Evolutionary conservation across 2,113 vertebrate species (phyloP).

Genomic region (Oryzias woworae): DNA sequence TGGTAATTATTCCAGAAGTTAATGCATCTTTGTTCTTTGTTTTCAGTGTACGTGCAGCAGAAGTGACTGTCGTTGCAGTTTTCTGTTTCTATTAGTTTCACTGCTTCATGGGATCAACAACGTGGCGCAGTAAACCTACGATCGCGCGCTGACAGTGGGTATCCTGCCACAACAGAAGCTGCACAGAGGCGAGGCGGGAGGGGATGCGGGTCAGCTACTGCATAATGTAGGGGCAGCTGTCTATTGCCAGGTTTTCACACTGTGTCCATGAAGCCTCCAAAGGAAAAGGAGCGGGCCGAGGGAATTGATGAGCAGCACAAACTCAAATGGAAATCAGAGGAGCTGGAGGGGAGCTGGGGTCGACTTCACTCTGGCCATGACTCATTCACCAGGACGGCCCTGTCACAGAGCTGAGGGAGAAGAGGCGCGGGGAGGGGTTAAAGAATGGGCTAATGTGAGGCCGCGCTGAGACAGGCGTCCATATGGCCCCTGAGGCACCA

Average conservation of each 20-base stretch:
- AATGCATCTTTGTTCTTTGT: too few species aligned
- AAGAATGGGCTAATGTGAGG: slow-evolving; percentile 61
- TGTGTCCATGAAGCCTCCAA: slow-evolving; percentile 53
- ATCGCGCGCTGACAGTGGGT: slow-evolving; percentile 53
- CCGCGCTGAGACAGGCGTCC: slow-evolving; percentile 60
- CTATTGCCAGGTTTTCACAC: slow-evolving; percentile 65
- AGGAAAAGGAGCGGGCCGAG: slow-evolving; percentile 15
- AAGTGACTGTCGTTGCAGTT: slow-evolving; percentile 7
- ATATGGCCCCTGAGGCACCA: slow-evolving; percentile 60
- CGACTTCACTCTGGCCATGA: slow-evolving; percentile 69
- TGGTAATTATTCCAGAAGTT: too few species aligned
- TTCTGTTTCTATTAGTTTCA: slow-evolving; percentile 48
- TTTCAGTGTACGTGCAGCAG: too few species aligned
- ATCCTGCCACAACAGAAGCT: slow-evolving; percentile 53
- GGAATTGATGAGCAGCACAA: slow-evolving; percentile 25
- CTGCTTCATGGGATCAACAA: slow-evolving; percentile 42
- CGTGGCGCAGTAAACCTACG: slow-evolving; percentile 44
- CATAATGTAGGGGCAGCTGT: slow-evolving; percentile 51
- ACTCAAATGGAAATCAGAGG: slow-evolving; percentile 18
- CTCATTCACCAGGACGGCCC: slow-evolving; percentile 54
- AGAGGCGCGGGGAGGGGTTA: slow-evolving; percentile 22
- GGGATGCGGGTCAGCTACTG: slow-evolving; percentile 13
- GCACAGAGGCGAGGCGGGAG: slow-evolving; percentile 3
- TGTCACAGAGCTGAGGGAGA: slow-evolving; percentile 42
- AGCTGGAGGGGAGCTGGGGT: slow-evolving; percentile 60